Evolutionary conservation across 2,888 invertebrate species (phyloP), one percentile per base, ranked within the genome.

Genomic region (Pilophorus perplexus): DNA sequence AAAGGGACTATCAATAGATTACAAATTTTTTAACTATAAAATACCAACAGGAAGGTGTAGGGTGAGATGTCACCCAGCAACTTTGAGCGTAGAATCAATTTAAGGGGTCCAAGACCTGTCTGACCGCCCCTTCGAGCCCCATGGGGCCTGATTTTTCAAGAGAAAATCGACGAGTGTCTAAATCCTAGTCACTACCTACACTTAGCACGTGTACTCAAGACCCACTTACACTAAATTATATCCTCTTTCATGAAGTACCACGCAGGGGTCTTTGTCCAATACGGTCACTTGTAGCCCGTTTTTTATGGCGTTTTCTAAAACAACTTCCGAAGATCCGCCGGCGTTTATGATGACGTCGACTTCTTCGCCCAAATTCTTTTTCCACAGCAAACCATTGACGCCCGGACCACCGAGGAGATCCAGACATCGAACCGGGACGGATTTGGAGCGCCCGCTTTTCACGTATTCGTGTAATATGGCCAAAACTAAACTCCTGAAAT

Each of bases 161-260:
- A n/a, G n/a, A n/a, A n/a, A n/a, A n/a, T n/a, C n/a, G n/a, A n/a
- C n/a, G n/a, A n/a, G n/a, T n/a, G n/a, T n/a, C n/a, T n/a, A n/a
- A n/a, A n/a, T n/a, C n/a, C n/a, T n/a, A n/a, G n/a, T n/a, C n/a
- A n/a, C n/a, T n/a, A n/a, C n/a, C n/a, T n/a, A n/a, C n/a, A n/a
- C n/a, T n/a, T n/a, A n/a, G n/a, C n/a, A n/a, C n/a, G n/a, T n/a
- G n/a, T 6, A 33, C 12, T 33, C 12, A 6, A 57, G 2, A 54
- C 8, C 6, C 62, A 72, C 74, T 71, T 69, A 74, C 74, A 74
- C 72, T 42, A 74, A 74, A 68, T 73, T 74, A 67, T 73, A 74
- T 5, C 73, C 69, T 38, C 70, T 67, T 38, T 74, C 72, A 54
- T 73, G 73, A 22, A 74, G 70, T 14, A 74, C 48, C 14, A 71